Percentiles rank a stretch among this genome's conserved stretches.
phyloP scores from a whole-genome alignment of 1,140 invertebrate species.

The Drosophila truncata region DNA sequence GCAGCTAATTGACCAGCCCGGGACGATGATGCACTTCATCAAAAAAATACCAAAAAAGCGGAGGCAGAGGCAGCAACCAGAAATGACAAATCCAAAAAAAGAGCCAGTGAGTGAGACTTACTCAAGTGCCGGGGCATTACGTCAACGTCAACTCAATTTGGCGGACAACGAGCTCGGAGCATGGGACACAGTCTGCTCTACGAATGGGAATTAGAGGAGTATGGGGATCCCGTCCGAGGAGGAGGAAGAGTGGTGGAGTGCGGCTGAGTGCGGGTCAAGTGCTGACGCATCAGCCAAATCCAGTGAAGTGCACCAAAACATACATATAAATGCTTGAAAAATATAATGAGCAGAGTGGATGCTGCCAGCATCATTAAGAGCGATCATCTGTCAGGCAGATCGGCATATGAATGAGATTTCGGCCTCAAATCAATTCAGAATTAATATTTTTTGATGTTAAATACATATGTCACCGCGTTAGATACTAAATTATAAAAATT shows the following conservation, averaged over 20 bases:
- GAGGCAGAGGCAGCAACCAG: constrained; percentile 30
- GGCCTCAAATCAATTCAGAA: constrained; percentile 53
- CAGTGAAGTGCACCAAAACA: constrained; percentile 77
- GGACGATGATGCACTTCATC: constrained; percentile 70
- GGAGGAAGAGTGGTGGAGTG: constrained; percentile 1
- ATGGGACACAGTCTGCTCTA: constrained; percentile 44
- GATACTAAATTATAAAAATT: not conserved
- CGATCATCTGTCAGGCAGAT: constrained; percentile 67
- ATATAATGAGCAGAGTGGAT: constrained; percentile 71
- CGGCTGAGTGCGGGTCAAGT: constrained; percentile 68
- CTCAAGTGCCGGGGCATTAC: constrained; percentile 76
- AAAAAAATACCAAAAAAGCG: constrained; percentile 39
- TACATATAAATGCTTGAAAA: constrained; percentile 70
- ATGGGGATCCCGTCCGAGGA: constrained; percentile 18
- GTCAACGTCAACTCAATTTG: constrained; percentile 81
- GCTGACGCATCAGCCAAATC: constrained; percentile 82
- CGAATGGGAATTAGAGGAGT: constrained; percentile 36
- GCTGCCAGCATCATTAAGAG: constrained; percentile 74
- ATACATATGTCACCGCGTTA: not conserved
- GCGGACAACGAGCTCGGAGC: constrained; percentile 74
- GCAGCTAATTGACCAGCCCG: constrained; percentile 76
- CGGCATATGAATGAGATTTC: constrained; percentile 53
- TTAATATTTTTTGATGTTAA: not conserved
- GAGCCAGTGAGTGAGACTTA: constrained; percentile 63
- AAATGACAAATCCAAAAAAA: constrained; percentile 46